Conservation (phyloP, 1,140 invertebrate species). For the Thaumatotibia leucotreta region DNA sequence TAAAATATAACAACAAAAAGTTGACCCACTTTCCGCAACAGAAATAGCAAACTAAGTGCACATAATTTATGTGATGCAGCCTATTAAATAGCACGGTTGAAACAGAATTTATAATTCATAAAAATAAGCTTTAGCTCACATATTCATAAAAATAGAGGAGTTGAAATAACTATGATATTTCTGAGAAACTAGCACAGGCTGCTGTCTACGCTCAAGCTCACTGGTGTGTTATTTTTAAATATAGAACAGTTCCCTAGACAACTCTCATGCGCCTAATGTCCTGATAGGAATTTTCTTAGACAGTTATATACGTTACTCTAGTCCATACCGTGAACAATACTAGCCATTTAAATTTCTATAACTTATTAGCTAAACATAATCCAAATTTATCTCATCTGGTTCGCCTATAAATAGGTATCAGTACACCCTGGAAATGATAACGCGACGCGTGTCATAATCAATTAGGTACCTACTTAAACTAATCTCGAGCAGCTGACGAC, state of each 20-base stretch:
- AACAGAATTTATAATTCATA: background rate
- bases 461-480: background rate
- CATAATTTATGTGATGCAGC: background rate
- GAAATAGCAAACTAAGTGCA: background rate
- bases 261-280: conserved; percentile 20
- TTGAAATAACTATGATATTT: conserved; percentile 47
- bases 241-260: conserved; percentile 47
- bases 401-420: conserved; percentile 52
- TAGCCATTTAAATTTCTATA: background rate
- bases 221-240: conserved; percentile 63
- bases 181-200: conserved; percentile 37
- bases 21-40: background rate
- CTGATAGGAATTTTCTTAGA: background rate
- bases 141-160: conserved; percentile 47
- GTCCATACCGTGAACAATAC: background rate
- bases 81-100: background rate
- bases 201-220: conserved; percentile 31
- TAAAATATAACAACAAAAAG: background rate
- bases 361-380: conserved; percentile 23
- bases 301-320: background rate
- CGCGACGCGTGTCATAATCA: conserved; percentile 7
- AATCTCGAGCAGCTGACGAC: conserved; percentile 6
- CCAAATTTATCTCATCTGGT: conserved; percentile 51
- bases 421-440: conserved; percentile 59
- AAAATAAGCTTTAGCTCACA: conserved; percentile 14